These are phyloP conservation scores for Tangara arthus DNA, from an alignment of 2,797 vertebrate genomes.

Conservation along the genomic window DNA sequence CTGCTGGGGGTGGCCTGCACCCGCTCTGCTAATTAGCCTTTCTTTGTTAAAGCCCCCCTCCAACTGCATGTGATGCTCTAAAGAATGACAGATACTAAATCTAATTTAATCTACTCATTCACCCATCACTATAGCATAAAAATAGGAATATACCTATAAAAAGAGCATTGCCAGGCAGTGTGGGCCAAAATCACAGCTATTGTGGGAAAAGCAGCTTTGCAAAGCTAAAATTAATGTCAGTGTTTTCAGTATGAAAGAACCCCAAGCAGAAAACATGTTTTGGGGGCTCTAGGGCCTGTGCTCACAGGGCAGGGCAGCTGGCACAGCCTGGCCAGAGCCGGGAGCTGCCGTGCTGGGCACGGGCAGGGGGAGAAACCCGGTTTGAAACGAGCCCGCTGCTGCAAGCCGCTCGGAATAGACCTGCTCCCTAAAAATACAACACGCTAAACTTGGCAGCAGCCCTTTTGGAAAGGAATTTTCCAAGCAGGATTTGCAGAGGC, in stretches of 20 bases:
- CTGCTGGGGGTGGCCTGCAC: neutral
- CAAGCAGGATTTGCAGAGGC: constrained; percentile 39
- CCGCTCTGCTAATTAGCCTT: neutral
- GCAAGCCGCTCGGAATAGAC: constrained; percentile 1
- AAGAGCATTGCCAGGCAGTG: constrained; percentile 48
- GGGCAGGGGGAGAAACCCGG: neutral
- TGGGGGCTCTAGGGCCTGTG: neutral
- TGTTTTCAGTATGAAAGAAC: neutral
- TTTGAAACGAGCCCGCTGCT: neutral
- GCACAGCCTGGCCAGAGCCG: neutral
- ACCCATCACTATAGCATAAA: constrained; percentile 44
- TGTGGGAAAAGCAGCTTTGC: constrained; percentile 36
- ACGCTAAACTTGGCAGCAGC: constrained; percentile 42
- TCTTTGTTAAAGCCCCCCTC: neutral
- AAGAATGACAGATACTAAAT: constrained; percentile 45
- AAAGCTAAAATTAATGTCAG: constrained; percentile 36
- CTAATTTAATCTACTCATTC: constrained; percentile 57
- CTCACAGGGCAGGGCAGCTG: neutral
- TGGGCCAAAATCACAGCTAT: constrained; percentile 50
- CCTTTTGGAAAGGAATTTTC: constrained; percentile 59
- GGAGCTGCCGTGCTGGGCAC: neutral
- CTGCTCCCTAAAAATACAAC: constrained; percentile 41
- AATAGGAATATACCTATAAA: constrained; percentile 63
- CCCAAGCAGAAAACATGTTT: neutral
- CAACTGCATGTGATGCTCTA: neutral